Base-by-base conservation (phyloP, 2,888 invertebrate genomes). In the Eueremaeus valkanovi region DNA sequence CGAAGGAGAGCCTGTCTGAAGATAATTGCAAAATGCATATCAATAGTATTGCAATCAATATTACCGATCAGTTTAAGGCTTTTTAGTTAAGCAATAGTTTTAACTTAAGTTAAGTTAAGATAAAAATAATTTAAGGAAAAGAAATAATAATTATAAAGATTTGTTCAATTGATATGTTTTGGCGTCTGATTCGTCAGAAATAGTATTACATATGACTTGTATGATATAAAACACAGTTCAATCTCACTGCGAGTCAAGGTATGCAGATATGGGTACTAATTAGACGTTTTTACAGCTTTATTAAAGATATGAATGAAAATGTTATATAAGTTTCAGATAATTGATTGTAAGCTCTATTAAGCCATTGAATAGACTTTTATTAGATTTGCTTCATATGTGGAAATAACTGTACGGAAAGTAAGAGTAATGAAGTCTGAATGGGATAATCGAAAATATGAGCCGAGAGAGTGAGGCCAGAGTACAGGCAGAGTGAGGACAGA, bases 141-240 rank as follows among this genome's bases (percentile, higher is more conserved):
- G 21, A 21, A 21, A n/a, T 9, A 61, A 61, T n/a, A 11, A 13
- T 29, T 61, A 58, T 3, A 58, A 6, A 58, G 61, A 61, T 61
- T 27, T 29, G 1, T 61, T 61, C 61, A 61, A 8, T 13, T 61
- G 61, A 66, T 66, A 66, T 3, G 36, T 66, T n/a, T 33, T 66
- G 31, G 61, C 61, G 61, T 66, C n/a, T n/a, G 3, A 51, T 29
- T 36, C n/a, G 18, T 36, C 21, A 29, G 3, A 18, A 31, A 66
- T 33, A 33, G 21, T 66, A n/a, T 66, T 66, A 66, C 36, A 36
- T 66, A 66, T 66, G 24, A 66, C 36, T 66, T 66, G 33, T 66
- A 3, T 21, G 66, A 36, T 21, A 51, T 51, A 18, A 51, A 51
- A 51, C 21, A 51, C 51, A 51, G n/a, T 51, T 21, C 18, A n/a